phyloP scores from a whole-genome alignment of 2,113 vertebrate genomes.

The Terrapene triunguis region DNA sequence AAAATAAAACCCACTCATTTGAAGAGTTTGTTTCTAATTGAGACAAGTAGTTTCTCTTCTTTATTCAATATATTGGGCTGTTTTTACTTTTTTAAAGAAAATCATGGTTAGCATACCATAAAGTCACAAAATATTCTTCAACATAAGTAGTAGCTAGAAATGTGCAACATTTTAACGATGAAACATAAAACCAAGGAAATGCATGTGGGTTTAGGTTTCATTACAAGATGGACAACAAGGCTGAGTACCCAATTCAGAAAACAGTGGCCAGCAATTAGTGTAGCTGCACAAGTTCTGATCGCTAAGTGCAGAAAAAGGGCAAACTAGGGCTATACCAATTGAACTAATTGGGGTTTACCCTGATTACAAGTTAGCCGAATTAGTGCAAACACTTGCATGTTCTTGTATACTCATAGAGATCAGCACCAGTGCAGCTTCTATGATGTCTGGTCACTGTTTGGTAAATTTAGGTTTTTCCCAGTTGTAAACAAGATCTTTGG shows the following conservation, averaged over 20 bases:
- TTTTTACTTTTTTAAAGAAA: not conserved
- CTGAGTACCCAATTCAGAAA: not conserved
- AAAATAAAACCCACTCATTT: slow-evolving; percentile 11
- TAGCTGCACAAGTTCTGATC: not conserved
- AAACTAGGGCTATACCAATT: accelerated
- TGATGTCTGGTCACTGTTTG: not conserved
- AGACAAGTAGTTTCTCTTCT: not conserved
- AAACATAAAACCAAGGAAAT: not conserved
- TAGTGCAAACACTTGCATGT: not conserved
- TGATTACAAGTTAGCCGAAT: not conserved
- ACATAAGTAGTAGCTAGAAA: not conserved
- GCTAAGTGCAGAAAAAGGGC: not conserved
- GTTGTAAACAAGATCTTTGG: not conserved
- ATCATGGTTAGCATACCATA: not conserved
- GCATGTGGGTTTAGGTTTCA: not conserved
- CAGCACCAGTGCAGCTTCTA: not conserved
- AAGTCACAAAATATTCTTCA: not conserved
- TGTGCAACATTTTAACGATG: not conserved
- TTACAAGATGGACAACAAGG: not conserved
- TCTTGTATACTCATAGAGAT: not conserved
- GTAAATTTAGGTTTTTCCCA: not conserved
- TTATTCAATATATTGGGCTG: not conserved
- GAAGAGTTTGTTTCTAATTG: not conserved
- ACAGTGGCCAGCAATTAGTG: not conserved
- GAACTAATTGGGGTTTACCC: not conserved